phyloP scores from a whole-genome alignment of 1,140 invertebrate species.

The Drosophila parvula region DNA sequence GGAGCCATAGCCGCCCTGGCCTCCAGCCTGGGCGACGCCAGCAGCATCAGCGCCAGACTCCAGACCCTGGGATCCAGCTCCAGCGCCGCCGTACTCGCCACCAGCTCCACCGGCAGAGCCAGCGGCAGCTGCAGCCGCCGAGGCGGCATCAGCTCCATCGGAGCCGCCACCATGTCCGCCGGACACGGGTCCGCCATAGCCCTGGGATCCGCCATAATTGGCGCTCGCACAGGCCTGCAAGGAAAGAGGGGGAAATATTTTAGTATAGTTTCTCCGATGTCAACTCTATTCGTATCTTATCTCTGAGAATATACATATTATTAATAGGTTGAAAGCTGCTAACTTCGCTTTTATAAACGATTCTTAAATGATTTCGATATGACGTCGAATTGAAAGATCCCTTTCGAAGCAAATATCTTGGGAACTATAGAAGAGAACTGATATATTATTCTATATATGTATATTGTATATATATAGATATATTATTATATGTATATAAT shows the following conservation, averaged over 20 bases:
- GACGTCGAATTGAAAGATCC: background rate
- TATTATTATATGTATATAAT: too few relatives aligned
- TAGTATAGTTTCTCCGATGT: too few relatives aligned
- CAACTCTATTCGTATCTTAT: background rate
- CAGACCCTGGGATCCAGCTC: slow-evolving; percentile 35
- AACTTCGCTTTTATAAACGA: too few relatives aligned
- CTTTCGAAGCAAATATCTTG: too few relatives aligned
- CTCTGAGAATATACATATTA: background rate
- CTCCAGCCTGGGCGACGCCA: slow-evolving; percentile 56
- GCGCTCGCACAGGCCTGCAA: slow-evolving; percentile 72
- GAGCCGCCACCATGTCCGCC: slow-evolving; percentile 33
- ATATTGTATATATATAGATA: background rate
- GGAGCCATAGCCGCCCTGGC: slow-evolving; percentile 66
- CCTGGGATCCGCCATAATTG: slow-evolving; percentile 52
- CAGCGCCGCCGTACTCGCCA: slow-evolving; percentile 46
- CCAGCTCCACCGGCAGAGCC: slow-evolving; percentile 47
- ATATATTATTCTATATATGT: background rate
- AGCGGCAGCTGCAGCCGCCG: slow-evolving; percentile 48
- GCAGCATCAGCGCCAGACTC: slow-evolving; percentile 52
- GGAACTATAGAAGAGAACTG: background rate
- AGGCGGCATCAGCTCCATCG: slow-evolving; percentile 52
- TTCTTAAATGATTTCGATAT: too few relatives aligned
- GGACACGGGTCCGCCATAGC: slow-evolving; percentile 57
- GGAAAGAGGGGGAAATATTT: slow-evolving; percentile 3
- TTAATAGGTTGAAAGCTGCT: too few relatives aligned